phyloP scores from a whole-genome alignment of 2,797 vertebrate genomes.

The Margarornis squamiger region DNA sequence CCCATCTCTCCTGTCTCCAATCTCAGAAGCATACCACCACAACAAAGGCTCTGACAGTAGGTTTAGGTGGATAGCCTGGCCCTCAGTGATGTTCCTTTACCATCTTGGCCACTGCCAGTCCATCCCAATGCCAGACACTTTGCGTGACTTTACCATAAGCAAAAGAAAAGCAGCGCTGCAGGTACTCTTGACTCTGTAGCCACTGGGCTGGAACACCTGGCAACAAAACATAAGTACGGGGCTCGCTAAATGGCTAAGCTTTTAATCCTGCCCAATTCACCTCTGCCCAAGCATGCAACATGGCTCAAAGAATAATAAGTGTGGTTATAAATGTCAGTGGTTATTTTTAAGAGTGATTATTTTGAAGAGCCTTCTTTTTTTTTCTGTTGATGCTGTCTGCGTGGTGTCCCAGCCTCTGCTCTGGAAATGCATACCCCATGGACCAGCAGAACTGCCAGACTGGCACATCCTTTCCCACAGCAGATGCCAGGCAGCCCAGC shows the following conservation, averaged over 20 bases:
- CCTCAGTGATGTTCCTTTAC: not conserved
- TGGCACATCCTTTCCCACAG: not conserved
- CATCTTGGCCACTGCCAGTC: rapidly evolving
- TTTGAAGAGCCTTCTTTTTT: not conserved
- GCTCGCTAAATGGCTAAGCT: not conserved
- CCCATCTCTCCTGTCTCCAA: not conserved
- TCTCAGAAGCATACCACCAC: not conserved
- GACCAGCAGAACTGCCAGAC: not conserved
- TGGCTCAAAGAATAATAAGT: not conserved
- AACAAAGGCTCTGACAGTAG: not conserved
- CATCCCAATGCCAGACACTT: not conserved
- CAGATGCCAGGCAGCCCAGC: not conserved
- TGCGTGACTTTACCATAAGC: not conserved
- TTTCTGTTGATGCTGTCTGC: not conserved
- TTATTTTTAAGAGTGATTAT: not conserved
- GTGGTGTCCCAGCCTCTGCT: not conserved
- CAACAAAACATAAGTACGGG: not conserved
- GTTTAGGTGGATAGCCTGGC: not conserved
- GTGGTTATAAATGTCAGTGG: not conserved
- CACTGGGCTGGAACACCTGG: not conserved
- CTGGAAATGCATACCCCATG: not conserved
- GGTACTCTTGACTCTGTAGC: not conserved
- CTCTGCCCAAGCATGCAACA: not conserved
- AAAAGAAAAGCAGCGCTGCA: not conserved
- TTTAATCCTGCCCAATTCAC: constrained; percentile 18